Evolutionary conservation across 2,797 vertebrate genomes (phyloP).

Genomic region (Cyprinella venusta): DNA sequence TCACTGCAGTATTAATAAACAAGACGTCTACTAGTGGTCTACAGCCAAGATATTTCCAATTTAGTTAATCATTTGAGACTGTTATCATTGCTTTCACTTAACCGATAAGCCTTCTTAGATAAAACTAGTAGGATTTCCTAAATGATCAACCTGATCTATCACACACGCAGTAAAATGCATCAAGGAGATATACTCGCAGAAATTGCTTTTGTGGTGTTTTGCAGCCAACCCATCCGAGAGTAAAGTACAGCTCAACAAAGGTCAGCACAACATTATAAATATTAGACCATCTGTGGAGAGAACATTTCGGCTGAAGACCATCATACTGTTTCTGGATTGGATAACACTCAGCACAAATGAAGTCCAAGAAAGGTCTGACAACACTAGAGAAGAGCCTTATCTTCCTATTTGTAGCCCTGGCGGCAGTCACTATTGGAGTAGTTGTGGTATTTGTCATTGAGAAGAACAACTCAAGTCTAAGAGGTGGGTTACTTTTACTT

Average conservation of each 20-base stretch:
- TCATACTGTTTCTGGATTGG: slow-evolving; percentile 47
- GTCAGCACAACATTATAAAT: slow-evolving; percentile 53
- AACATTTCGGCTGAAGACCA: background rate
- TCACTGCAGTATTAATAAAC: background rate
- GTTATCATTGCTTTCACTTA: background rate
- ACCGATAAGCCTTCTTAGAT: slow-evolving; percentile 22
- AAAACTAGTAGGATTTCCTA: background rate
- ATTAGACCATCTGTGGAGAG: slow-evolving; percentile 9
- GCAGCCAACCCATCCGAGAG: slow-evolving; percentile 33
- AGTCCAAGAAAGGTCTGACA: slow-evolving; percentile 58
- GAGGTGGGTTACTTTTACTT: slow-evolving; percentile 65
- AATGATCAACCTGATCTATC: background rate
- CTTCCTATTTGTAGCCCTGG: slow-evolving; percentile 75
- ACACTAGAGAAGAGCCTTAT: slow-evolving; percentile 75
- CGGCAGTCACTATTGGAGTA: slow-evolving; percentile 68
- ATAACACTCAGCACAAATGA: slow-evolving; percentile 39
- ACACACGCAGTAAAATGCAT: slow-evolving; percentile 13
- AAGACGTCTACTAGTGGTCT: background rate
- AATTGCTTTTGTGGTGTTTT: slow-evolving; percentile 11
- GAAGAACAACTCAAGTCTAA: slow-evolving; percentile 35
- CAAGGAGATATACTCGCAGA: slow-evolving; percentile 20
- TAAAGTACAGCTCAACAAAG: slow-evolving; percentile 69
- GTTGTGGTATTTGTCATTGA: slow-evolving; percentile 70
- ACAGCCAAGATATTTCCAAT: background rate
- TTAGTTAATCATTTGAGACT: slow-evolving; percentile 16